Evolutionary conservation across 1,140 invertebrate genomes (phyloP).

Genomic region (Drosophila sp.): DNA sequence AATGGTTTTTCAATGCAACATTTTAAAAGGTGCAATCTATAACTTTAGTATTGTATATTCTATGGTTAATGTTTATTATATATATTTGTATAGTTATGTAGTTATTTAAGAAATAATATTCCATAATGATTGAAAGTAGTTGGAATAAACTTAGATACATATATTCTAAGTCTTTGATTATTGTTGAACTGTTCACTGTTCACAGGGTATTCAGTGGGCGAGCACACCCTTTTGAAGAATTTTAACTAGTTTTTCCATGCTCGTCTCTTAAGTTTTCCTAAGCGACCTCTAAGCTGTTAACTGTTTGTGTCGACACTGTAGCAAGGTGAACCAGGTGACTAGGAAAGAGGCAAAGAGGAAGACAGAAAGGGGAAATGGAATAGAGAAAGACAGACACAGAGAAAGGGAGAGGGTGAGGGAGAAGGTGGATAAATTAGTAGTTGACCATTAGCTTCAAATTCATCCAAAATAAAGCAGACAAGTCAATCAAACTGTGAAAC

Average conservation of each 20-base stretch:
- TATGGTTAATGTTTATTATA: too few species aligned
- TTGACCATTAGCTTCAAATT: constrained; percentile 12
- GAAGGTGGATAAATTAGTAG: neutral
- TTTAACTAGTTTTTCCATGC: constrained; percentile 7
- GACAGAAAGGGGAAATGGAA: neutral
- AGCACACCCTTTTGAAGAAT: neutral
- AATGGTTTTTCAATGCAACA: too few species aligned
- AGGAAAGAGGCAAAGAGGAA: neutral
- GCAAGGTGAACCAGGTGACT: neutral
- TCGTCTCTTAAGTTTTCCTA: constrained; percentile 31
- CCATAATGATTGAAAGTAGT: too few species aligned
- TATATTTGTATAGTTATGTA: too few species aligned
- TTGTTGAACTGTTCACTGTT: neutral
- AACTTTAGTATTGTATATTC: too few species aligned
- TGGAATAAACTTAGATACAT: too few species aligned
- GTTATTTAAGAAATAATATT: too few species aligned
- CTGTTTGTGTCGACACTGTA: neutral
- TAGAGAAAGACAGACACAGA: neutral
- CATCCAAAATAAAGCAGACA: constrained; percentile 11
- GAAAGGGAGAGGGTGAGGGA: neutral
- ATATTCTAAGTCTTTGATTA: too few species aligned
- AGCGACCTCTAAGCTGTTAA: constrained; percentile 54
- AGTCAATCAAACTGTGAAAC: constrained; percentile 13
- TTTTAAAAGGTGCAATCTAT: too few species aligned
- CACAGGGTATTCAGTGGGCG: neutral